Percentiles rank a stretch among this genome's conserved stretches.
phyloP scores from a whole-genome alignment of 2,888 invertebrate genomes.

The Hyppa rectilinea region DNA sequence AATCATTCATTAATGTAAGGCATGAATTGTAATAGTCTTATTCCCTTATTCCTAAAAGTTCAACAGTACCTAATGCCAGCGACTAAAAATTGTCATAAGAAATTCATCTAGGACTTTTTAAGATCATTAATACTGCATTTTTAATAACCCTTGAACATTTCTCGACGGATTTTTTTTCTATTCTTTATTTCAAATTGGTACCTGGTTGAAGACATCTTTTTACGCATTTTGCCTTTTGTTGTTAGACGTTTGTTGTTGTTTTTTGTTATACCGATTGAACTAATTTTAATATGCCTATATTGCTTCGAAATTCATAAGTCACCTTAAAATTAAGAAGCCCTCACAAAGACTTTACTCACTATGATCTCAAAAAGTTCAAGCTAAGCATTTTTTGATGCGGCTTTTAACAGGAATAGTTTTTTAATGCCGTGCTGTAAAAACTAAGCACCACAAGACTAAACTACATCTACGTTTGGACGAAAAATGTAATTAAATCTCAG shows the following conservation, averaged over 20 bases:
- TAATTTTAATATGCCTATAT: not conserved
- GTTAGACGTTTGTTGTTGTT: not conserved
- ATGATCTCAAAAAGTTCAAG: constrained; percentile 58
- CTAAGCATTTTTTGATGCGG: constrained; percentile 61
- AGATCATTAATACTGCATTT: not conserved
- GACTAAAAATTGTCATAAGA: not conserved
- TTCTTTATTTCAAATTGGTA: not conserved
- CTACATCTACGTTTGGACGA: constrained; percentile 89
- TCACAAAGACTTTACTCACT: constrained; percentile 36
- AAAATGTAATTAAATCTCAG: constrained; percentile 82
- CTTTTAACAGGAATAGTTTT: constrained; percentile 55
- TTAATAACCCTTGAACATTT: not conserved
- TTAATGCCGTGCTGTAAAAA: constrained; percentile 77
- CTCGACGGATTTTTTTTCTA: not conserved
- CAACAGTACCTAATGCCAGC: not conserved
- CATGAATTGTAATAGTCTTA: not conserved
- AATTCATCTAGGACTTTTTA: not conserved
- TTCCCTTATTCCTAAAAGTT: not conserved
- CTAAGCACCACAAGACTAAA: constrained; percentile 80
- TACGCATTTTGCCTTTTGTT: too few relatives aligned
- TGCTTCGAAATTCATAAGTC: not conserved
- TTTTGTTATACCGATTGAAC: not conserved
- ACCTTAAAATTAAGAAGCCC: constrained; percentile 39
- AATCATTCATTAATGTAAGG: not conserved
- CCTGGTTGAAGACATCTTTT: not conserved